phyloP scores from a whole-genome alignment of 2,113 vertebrate genomes.

The Isichthys henryi region DNA sequence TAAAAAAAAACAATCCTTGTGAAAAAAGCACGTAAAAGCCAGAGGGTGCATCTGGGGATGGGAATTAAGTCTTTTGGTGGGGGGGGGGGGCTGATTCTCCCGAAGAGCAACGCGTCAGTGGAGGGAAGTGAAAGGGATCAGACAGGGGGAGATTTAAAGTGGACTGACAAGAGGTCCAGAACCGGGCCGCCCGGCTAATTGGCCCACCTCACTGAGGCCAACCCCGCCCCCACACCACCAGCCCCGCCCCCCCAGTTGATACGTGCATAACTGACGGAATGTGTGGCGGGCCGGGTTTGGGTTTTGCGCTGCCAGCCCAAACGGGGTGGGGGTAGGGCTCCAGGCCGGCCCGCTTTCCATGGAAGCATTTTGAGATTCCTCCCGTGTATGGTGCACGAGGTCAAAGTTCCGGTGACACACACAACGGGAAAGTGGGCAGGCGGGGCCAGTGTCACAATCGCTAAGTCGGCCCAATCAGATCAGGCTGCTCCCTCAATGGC shows the following conservation, averaged over 20 bases:
- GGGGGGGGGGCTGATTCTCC: background rate
- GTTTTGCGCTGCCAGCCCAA: background rate
- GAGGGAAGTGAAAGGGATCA: slow-evolving; percentile 18
- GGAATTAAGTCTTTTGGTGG: background rate
- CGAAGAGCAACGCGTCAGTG: slow-evolving; percentile 12
- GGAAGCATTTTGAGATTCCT: background rate
- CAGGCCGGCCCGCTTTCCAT: background rate
- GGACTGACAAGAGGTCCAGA: slow-evolving; percentile 17
- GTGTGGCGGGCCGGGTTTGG: background rate
- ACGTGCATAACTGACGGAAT: background rate
- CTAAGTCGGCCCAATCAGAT: background rate
- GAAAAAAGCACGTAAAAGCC: background rate
- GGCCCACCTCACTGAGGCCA: background rate
- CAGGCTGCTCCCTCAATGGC: background rate
- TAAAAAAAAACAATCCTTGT: background rate
- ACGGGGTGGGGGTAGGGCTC: background rate
- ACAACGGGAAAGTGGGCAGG: background rate
- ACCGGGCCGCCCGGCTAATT: background rate
- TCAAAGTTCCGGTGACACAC: background rate
- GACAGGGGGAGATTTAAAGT: slow-evolving; percentile 19
- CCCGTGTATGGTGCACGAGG: background rate
- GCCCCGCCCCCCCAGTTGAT: background rate
- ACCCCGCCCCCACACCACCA: background rate
- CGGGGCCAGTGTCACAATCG: background rate
- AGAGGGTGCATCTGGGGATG: background rate